Evolutionary conservation across 2,888 invertebrate species (phyloP), one percentile per base, ranked within the genome.

Genomic region (Cerceris rybyensis): DNA sequence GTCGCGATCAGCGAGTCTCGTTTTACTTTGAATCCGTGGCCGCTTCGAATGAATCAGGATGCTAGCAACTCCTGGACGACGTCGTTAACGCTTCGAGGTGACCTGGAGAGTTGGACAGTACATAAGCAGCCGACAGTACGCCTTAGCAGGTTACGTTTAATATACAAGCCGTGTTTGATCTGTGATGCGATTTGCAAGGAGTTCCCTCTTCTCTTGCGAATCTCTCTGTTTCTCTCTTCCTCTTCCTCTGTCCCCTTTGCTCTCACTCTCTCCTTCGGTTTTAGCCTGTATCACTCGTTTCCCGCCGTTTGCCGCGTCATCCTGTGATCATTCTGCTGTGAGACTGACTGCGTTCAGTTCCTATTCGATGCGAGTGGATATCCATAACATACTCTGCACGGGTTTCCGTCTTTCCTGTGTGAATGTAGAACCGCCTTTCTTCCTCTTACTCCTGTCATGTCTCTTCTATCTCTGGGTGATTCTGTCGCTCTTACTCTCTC

Each of bases 271-370:
- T 54, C 64, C 54, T 58, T 58, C 28, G 52, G 70, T 63, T 70
- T 68, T 57, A 68, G 78, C 74, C 58, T 81, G 82, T 80, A 73
- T 84, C 80, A 80, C 82, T 83, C 79, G 80, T 86, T 78, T 81
- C 80, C 78, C 82, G 77, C 79, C 86, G 88, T 88, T 89, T 88
- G 86, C 85, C 82, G 82, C 86, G 86, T 89, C 90, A 88, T 89
- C 90, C 90, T 92, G 91, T 92, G 92, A 92, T 92, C 92, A 86
- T 87, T 92, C 92, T 92, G 86, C 90, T 91, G 92, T 92, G 89
- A 91, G 88, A 90, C 89, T 80, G 88, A 89, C 90, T 88, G 87
- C 88, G 86, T 86, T 89, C 87, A 85, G 83, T 84, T 87, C 83
- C 78, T 84, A 86, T 88, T 81, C 76, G 72, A 78, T 71, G 69